Evolutionary conservation across 2,797 vertebrate genomes (phyloP).

Genomic region (Chaetophractus vellerosus): DNA sequence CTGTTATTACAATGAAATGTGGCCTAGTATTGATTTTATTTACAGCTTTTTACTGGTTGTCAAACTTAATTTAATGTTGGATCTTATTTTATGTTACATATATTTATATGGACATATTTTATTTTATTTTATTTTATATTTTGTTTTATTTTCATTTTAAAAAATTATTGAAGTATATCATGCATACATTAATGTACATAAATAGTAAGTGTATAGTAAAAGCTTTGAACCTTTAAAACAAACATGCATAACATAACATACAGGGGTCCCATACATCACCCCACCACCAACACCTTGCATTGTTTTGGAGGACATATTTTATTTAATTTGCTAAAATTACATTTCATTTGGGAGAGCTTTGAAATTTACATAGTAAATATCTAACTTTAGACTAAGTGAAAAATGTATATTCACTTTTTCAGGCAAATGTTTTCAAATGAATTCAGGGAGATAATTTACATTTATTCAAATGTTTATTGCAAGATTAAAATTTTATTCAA

Average conservation of each 20-base stretch:
- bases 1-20: neutral
- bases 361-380: slow-evolving; percentile 9
- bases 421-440: slow-evolving; percentile 41
- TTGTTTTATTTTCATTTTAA: too few species aligned
- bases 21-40: slow-evolving; percentile 4
- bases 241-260: too few species aligned
- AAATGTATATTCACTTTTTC: neutral
- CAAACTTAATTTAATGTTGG: neutral
- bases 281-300: too few species aligned
- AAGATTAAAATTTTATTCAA: slow-evolving; percentile 27
- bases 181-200: too few species aligned
- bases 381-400: slow-evolving; percentile 9
- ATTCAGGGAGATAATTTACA: slow-evolving; percentile 3
- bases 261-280: too few species aligned
- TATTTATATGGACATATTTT: slow-evolving; percentile 35
- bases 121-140: too few species aligned
- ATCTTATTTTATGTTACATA: neutral
- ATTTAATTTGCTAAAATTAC: slow-evolving; percentile 58
- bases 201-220: too few species aligned
- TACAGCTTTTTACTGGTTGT: neutral
- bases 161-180: too few species aligned
- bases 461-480: slow-evolving; percentile 37
- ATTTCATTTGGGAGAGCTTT: slow-evolving; percentile 1
- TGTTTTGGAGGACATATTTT: neutral
- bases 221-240: too few species aligned